Base-by-base conservation (phyloP, 2,113 vertebrate genomes). In the Trematomus loennbergii region DNA sequence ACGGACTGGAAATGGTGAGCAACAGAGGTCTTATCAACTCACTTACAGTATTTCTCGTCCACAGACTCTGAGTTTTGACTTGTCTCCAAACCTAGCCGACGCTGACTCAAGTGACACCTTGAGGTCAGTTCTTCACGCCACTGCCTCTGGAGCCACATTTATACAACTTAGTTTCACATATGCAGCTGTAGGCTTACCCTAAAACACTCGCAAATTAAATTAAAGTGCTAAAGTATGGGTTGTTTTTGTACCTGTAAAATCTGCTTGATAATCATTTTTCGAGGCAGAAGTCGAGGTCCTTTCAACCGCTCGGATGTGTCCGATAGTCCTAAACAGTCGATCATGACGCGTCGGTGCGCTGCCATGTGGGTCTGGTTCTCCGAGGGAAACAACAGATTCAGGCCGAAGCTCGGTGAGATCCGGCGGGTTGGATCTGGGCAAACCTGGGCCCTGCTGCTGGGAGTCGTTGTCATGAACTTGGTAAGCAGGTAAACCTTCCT, bases 241-340 rank as follows among this genome's bases (percentile, higher is more conserved):
- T 2, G 17, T 10, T 10, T n/a, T 29, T 61, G n/a, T 6, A 61
- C 93, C 93, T 88, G 90, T 15, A 25, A 57, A 85, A 33, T 90
- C 88, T 4, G 81, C 70, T 33, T 92, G 92, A 61, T 87, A 79
- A 57, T 67, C 82, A 20, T 67, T 53, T 20, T 77, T 22, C 12
- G 25, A n/a, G 29, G 64, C 52, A 17, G 53, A 18, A 5, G 9
- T 66, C 0, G 36, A 36, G 20, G 50, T 3, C 57, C 13, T 16
- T 9, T 13, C 52, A 1, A 22, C 49, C 5, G 20, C 3, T 22
- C 40, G 55, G 59, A 88, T 17, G 0, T 70, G 3, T 18, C 89
- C 90, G 9, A 6, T 0, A 16, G 36, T 79, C 91, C 88, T 88
- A 0, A 43, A 29, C 4, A n/a, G 20, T n/a, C 20, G 9, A 20